Base-by-base conservation (phyloP, 2,888 invertebrate genomes). In the Diabrotica balteata region DNA sequence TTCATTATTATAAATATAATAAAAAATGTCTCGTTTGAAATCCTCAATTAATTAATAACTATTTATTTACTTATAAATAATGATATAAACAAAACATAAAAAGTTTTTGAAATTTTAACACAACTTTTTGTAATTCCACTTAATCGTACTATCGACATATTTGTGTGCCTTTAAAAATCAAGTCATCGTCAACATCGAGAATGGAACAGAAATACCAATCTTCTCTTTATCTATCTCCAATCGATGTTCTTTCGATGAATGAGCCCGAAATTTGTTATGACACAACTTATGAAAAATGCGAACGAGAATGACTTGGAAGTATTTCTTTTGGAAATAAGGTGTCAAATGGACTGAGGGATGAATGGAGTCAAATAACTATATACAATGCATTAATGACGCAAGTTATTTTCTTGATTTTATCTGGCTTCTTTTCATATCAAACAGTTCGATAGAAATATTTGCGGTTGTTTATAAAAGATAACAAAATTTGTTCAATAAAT, bases 201-300 rank as follows among this genome's bases (percentile, higher is more conserved):
- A 53, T 9, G 11, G n/a, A 54, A 43, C 11, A n/a, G 54, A 57
- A 17, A 57, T 57, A 44, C 44, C 45, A 45, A 44, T 45, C 45
- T 11, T 17, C 45, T 43, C 45, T 61, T 50, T 49, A 49, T 50
- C 49, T 68, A 47, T 63, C 67, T 63, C 46, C 45, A 69, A 73
- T 75, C 72, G 63, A 64, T 70, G 70, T 73, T 75, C 75, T 72
- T 77, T 74, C 74, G 75, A 76, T 78, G 77, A 77, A 77, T 77
- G 73, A 72, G 66, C 75, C 75, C 73, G 73, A 77, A 78, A 78
- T 79, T 76, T 79, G 77, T 78, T 79, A 77, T 78, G 78, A 78
- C 78, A 76, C 70, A 74, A 73, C 71, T 77, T 76, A 76, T 77
- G 77, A 77, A 79, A 79, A 77, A 76, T 78, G 77, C 78, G 76